Evolutionary conservation across 2,888 invertebrate genomes (phyloP).

Genomic region (Perizoma flavofasciatum): DNA sequence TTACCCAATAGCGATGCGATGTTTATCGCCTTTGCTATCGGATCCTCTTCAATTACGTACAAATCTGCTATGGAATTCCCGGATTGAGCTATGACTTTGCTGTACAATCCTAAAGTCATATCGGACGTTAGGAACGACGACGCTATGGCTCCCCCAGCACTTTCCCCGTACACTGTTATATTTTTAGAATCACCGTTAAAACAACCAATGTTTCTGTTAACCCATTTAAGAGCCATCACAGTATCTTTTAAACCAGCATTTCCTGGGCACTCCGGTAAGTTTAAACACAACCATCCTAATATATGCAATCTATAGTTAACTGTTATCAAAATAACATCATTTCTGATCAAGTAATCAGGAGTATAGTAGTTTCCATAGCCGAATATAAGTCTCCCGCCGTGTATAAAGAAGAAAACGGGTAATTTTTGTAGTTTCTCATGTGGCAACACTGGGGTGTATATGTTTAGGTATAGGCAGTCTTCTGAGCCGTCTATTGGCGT

Average conservation of each 20-base stretch:
- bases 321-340: conserved; percentile 69
- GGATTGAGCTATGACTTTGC: conserved; percentile 66
- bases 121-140: conserved; percentile 57
- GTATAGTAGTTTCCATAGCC: conserved; percentile 79
- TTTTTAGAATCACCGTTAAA: conserved; percentile 68
- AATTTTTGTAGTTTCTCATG: conserved; percentile 55
- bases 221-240: conserved; percentile 68
- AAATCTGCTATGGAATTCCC: conserved; percentile 63
- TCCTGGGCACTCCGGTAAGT: conserved; percentile 68
- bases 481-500: conserved; percentile 80
- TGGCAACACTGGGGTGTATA: conserved; percentile 85
- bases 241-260: conserved; percentile 71
- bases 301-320: conserved; percentile 68
- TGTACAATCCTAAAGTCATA: conserved; percentile 60
- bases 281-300: conserved; percentile 67
- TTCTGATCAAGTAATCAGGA: conserved; percentile 66
- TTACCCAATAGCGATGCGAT: conserved; percentile 55
- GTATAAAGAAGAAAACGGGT: conserved; percentile 83
- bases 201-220: conserved; percentile 58
- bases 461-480: conserved; percentile 88
- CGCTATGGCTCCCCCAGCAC: conserved; percentile 62
- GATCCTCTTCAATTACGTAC: conserved; percentile 59
- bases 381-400: conserved; percentile 81
- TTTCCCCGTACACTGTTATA: conserved; percentile 69
- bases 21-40: conserved; percentile 54